Base-by-base conservation (phyloP, 2,797 vertebrate genomes). In the Enteromius trimaculatus region DNA sequence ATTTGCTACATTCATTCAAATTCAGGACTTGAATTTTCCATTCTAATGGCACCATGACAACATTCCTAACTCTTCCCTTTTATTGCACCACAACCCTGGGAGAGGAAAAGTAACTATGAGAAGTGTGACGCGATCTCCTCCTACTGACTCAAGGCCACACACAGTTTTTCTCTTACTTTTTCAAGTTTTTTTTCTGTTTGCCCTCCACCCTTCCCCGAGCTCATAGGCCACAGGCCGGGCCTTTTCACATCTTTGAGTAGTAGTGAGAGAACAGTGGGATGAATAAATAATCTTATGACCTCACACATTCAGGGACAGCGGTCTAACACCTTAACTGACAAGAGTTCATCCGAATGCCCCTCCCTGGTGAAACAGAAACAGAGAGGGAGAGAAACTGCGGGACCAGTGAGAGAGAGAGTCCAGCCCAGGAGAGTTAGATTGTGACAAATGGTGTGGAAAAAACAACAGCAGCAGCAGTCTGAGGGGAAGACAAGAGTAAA, bases 371-470 rank as follows among this genome's bases (percentile, higher is more conserved):
- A 81, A 81, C 88, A 69, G 21, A 78, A 37, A 72, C 60, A 74
- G 29, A 44, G 72, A 72, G 66, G 80, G 62, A 84, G 72, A 72
- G n/a, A 78, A 37, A 83, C 85, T 34, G 83, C 68, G 75, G 65
- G 70, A 64, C 31, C 29, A 85, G 76, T 60, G 64, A 82, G 84
- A 69, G 71, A 60, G 65, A 34, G 70, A 62, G 81, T 71, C 81
- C 79, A 90, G 91, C 88, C 90, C 91, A 89, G 91, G 87, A 93
- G 93, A 92, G 92, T 92, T 92, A 93, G 93, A 94, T 92, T 91
- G 91, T 93, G 95, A 94, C 92, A 94, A 95, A 95, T 94, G 93
- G 91, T 92, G 93, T 93, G 93, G 92, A 94, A 94, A 92, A 94
- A 94, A 93, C 90, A 93, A 92, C 93, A 94, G 89, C 92, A 88